These are phyloP conservation scores for Gambusia affinis DNA, from an alignment of 2,113 vertebrate genomes.

Conservation along the genomic window DNA sequence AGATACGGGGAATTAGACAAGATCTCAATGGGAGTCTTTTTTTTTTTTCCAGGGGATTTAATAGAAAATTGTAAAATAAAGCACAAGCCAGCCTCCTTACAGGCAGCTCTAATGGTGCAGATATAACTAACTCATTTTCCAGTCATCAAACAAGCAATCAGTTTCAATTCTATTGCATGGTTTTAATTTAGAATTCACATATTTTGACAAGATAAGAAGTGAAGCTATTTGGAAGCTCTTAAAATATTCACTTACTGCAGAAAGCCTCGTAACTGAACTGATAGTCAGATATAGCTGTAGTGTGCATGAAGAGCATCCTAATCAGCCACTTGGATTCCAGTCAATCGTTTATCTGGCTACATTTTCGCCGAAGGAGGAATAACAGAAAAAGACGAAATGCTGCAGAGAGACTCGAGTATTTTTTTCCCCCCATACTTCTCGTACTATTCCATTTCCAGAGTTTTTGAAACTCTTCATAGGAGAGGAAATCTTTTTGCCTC, in stretches of 20 bases:
- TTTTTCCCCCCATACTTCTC: neutral
- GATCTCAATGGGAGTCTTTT: conserved; percentile 4
- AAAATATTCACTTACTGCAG: neutral
- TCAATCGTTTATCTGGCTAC: neutral
- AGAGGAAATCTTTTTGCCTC: conserved; percentile 5
- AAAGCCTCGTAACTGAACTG: neutral
- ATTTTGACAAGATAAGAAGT: neutral
- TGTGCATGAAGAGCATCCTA: neutral
- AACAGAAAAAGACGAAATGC: neutral
- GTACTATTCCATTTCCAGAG: neutral
- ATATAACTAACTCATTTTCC: conserved; percentile 20
- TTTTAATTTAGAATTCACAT: conserved; percentile 23
- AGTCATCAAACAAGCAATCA: conserved; percentile 53
- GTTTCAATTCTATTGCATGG: conserved; percentile 35
- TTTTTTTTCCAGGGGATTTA: conserved; percentile 14
- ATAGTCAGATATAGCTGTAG: neutral
- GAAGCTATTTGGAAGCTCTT: neutral
- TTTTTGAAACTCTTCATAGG: neutral
- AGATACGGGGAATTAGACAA: conserved; percentile 28
- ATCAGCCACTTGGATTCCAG: neutral
- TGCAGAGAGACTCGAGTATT: neutral
- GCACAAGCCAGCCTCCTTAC: conserved; percentile 12
- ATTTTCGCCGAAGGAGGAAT: neutral
- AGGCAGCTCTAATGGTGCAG: conserved; percentile 30
- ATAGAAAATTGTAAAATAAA: conserved; percentile 20